Conservation (phyloP, 2,797 vertebrate species). For the Odontamblyopus rebecca region DNA sequence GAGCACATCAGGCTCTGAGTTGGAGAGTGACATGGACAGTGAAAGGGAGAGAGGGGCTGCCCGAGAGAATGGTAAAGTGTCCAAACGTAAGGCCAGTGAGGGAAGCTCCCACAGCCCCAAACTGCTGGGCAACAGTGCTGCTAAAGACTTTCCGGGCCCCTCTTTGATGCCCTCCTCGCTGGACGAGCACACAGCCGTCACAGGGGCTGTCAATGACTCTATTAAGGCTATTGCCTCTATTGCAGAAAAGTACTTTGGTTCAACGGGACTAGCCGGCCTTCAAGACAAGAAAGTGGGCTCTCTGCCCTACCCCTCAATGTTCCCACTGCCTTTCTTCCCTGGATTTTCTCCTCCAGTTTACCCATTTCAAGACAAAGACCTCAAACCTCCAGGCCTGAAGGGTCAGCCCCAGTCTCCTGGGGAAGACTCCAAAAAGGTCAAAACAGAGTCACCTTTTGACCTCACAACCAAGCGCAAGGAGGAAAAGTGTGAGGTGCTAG, state of each 20-base stretch:
- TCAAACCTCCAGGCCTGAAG: conserved; percentile 87
- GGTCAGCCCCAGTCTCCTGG: conserved; percentile 86
- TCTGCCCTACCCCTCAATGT: conserved; percentile 97
- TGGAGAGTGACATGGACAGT: conserved; percentile 98
- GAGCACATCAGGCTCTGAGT: conserved; percentile 97
- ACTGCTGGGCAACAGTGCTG: conserved; percentile 81
- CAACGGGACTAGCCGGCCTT: conserved; percentile 93
- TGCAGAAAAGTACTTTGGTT: conserved; percentile 99
- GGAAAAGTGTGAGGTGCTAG: conserved; percentile 82
- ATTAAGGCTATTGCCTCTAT: conserved; percentile 99
- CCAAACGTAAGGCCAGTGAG: conserved; percentile 86
- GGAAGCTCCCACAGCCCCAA: conserved; percentile 83
- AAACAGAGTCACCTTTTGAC: conserved; percentile 93
- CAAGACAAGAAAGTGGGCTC: conserved; percentile 96
- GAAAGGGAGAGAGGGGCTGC: conserved; percentile 91
- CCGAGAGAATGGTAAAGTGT: conserved; percentile 93
- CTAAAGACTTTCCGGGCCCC: conserved; percentile 89
- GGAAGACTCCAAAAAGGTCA: conserved; percentile 87
- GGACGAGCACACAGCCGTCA: conserved; percentile 95
- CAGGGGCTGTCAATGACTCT: conserved; percentile 99
- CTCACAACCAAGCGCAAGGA: conserved; percentile 96
- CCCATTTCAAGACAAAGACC: conserved; percentile 93
- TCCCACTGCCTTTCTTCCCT: conserved; percentile 98
- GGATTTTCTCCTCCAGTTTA: conserved; percentile 97
- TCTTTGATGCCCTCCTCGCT: conserved; percentile 89